Evolutionary conservation across 2,113 vertebrate genomes (phyloP).

Genomic region (Dendrocopos noguchii): DNA sequence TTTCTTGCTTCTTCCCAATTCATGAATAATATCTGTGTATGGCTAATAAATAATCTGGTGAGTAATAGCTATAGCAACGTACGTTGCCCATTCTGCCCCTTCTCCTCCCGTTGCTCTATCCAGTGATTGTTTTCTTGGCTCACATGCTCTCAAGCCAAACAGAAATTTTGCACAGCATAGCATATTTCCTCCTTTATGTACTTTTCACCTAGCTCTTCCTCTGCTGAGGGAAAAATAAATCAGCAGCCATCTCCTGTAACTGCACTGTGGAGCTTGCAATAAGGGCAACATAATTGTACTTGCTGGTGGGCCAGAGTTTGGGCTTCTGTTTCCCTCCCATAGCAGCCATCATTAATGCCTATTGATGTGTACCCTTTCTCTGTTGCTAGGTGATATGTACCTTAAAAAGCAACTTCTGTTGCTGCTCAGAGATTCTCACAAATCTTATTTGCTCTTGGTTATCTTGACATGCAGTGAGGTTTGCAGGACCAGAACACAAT

Average conservation of each 20-base stretch:
- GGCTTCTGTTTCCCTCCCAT: slow-evolving; percentile 36
- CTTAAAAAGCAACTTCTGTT: slow-evolving; percentile 12
- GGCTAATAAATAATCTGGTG: slow-evolving; percentile 48
- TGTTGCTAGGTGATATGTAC: slow-evolving; percentile 31
- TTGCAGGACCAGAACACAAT: not conserved
- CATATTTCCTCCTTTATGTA: slow-evolving; percentile 55
- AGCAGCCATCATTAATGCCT: slow-evolving; percentile 39
- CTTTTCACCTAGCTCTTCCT: slow-evolving; percentile 28
- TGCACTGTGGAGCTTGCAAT: not conserved
- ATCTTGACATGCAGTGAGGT: not conserved
- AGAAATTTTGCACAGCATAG: slow-evolving; percentile 55
- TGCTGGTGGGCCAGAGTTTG: not conserved
- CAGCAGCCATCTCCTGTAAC: not conserved
- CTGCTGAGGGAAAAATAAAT: slow-evolving; percentile 57
- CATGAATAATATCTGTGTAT: slow-evolving; percentile 37
- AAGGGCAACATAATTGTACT: slow-evolving; percentile 4
- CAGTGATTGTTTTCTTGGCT: slow-evolving; percentile 37
- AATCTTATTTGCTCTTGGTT: slow-evolving; percentile 34
- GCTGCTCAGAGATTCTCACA: slow-evolving; percentile 35
- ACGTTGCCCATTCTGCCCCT: not conserved
- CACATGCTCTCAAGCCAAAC: slow-evolving; percentile 35
- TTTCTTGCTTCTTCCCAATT: slow-evolving; percentile 43
- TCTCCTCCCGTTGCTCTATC: not conserved
- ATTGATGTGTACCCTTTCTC: not conserved
- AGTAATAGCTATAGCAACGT: not conserved